Percentiles rank a stretch among this genome's conserved stretches.
phyloP scores from a whole-genome alignment of 2,113 vertebrate genomes.

The Numenius arquata region DNA sequence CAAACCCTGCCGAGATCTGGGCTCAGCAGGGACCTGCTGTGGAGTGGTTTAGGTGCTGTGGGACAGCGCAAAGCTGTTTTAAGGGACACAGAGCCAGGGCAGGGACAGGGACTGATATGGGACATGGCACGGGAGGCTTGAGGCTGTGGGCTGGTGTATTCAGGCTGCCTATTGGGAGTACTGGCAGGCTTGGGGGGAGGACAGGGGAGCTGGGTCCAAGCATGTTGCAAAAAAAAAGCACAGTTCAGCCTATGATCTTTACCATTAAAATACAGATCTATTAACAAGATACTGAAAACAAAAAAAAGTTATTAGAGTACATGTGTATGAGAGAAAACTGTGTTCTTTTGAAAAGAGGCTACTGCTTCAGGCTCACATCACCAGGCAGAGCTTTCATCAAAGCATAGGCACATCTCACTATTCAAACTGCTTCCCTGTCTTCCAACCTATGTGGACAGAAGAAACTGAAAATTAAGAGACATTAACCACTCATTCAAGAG shows the following conservation, averaged over 20 bases:
- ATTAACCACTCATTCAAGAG: neutral
- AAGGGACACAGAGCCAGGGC: neutral
- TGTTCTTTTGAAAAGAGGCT: neutral
- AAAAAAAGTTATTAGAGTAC: neutral
- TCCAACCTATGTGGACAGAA: neutral
- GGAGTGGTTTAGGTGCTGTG: neutral
- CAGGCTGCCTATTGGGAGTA: neutral
- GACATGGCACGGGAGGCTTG: neutral
- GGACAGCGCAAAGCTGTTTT: neutral
- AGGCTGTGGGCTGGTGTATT: neutral
- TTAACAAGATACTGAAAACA: neutral
- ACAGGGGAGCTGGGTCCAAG: neutral
- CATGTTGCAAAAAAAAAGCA: neutral
- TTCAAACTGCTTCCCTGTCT: neutral
- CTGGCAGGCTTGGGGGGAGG: rapidly evolving
- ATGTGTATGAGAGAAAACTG: neutral
- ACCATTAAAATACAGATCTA: neutral
- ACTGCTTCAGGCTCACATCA: neutral
- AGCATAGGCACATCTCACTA: neutral
- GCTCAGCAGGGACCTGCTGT: neutral
- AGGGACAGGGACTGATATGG: neutral
- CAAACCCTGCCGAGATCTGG: rapidly evolving
- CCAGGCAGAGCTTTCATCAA: neutral
- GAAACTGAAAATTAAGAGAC: neutral
- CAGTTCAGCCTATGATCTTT: neutral